phyloP scores from a whole-genome alignment of 2,113 vertebrate species.

The Guaruba guarouba region DNA sequence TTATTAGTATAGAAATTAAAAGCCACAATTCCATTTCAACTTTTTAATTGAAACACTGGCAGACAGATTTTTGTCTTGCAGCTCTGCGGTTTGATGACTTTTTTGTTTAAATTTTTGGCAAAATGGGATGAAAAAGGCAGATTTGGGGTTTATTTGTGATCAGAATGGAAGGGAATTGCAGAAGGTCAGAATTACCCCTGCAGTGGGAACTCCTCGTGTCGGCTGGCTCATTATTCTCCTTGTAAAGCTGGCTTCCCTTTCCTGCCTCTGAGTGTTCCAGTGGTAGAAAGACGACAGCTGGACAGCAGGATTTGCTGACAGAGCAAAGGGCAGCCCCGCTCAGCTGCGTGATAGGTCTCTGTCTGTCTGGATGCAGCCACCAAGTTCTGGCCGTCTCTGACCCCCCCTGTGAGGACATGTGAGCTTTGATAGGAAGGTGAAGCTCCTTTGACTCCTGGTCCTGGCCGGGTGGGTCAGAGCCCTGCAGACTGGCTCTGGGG shows the following conservation, averaged over 20 bases:
- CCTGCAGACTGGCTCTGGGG: background rate
- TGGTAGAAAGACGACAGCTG: background rate
- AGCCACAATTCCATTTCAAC: background rate
- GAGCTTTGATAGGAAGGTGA: background rate
- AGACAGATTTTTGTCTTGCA: background rate
- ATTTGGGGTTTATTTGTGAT: background rate
- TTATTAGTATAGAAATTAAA: background rate
- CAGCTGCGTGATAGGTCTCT: background rate
- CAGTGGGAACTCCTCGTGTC: background rate
- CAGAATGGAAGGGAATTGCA: background rate
- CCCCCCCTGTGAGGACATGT: fast-evolving
- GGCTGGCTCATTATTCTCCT: background rate
- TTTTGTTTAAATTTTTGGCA: fast-evolving
- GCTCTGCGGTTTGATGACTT: background rate
- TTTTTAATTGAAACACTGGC: background rate
- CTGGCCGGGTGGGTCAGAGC: background rate
- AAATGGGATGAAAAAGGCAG: background rate
- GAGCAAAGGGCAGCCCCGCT: background rate
- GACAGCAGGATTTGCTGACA: background rate
- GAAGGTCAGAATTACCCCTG: background rate
- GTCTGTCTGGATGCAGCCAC: background rate
- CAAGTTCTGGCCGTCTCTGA: background rate
- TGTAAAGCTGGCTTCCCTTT: background rate
- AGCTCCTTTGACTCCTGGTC: background rate
- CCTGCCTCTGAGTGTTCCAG: background rate